Evolutionary conservation across 2,888 invertebrate species (phyloP), one percentile per base, ranked within the genome.

Genomic region (Globia sparganii): DNA sequence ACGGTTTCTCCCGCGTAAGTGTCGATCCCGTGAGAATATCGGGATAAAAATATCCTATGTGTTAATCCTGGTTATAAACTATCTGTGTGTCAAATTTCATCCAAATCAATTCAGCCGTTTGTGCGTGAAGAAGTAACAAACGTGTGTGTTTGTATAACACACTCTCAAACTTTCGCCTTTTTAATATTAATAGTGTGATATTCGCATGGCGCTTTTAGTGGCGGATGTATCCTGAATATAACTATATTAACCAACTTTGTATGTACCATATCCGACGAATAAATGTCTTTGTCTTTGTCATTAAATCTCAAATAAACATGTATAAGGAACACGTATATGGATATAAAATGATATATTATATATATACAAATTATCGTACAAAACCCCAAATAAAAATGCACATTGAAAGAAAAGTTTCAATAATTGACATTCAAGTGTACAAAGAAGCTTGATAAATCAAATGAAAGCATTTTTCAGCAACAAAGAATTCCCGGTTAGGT

Each of bases 401-500:
- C 9, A 5, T 34, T 34, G 1, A 31, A 2, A 62, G 21, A 49
- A 31, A 64, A 25, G 5, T 8, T 49, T 58, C 15, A n/a, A 25
- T 67, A 64, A 80, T 80, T 68, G 34, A 40, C 58, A 49, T 58
- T 56, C 37, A 56, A 68, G 15, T 61, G 31, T 34, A 69, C 58
- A 61, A 65, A 72, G 71, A 69, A 69, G 25, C 18, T 58, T 40
- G 46, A 76, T 80, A 34, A 76, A 81, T 74, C 66, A 76, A 70
- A 75, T 76, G 43, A 76, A 46, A 46, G 74, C 46, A 77, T 72
- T 74, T 77, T 78, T 75, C 76, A 79, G 58, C 59, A 72, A 76
- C 74, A 82, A 82, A 77, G 66, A 74, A 53, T 67, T 70, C 75
- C 28, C 68, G 40, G 59, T 56, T 34, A 25, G 25, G 58, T 66